Conservation (phyloP, 1,140 invertebrate genomes). For the Apis mellifera region Amel_HAv3.1 CM009940.2:6434001-6434500, state of each 20-base stretch:
- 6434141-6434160: slow-evolving; percentile 72
- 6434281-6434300: slow-evolving; percentile 26
- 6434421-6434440: slow-evolving; percentile 81
- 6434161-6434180: slow-evolving; percentile 69
- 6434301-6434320: slow-evolving; percentile 31
- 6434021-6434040: slow-evolving; percentile 67
- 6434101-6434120: slow-evolving; percentile 69
- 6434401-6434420: slow-evolving; percentile 81
- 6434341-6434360: slow-evolving; percentile 74
- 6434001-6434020: slow-evolving; percentile 68
- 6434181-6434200: slow-evolving; percentile 69
- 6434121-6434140: slow-evolving; percentile 75
- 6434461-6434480: slow-evolving; percentile 75
- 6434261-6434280: slow-evolving; percentile 20
- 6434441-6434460: slow-evolving; percentile 79
- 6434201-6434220: slow-evolving; percentile 70
- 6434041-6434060: slow-evolving; percentile 71
- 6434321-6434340: slow-evolving; percentile 48
- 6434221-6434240: slow-evolving; percentile 70
- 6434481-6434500: slow-evolving; percentile 66
- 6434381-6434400: slow-evolving; percentile 74
- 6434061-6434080: slow-evolving; percentile 72
- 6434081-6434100: slow-evolving; percentile 74
- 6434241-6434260: slow-evolving; percentile 41
- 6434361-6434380: slow-evolving; percentile 77